Percentiles rank a stretch among this genome's conserved stretches.
Evolutionary conservation across 2,888 invertebrate species (phyloP).

Genomic region (Biston stratarius): DNA sequence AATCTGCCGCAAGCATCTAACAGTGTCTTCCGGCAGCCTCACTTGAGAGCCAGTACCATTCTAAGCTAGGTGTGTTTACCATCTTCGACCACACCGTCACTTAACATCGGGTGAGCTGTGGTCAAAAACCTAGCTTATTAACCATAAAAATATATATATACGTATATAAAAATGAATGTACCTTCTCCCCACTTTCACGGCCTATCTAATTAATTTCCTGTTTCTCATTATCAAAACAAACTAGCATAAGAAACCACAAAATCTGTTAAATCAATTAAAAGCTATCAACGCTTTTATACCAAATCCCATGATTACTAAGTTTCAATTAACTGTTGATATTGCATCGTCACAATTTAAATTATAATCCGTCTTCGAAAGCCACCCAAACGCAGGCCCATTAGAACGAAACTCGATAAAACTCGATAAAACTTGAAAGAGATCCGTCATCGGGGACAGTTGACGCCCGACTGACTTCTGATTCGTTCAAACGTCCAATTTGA

Average conservation of each 20-base stretch:
- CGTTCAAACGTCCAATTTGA: slow-evolving; percentile 74
- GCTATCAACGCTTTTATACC: slow-evolving; percentile 34
- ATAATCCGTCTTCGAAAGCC: slow-evolving; percentile 57
- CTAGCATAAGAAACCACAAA: slow-evolving; percentile 28
- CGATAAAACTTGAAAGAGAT: slow-evolving; percentile 51
- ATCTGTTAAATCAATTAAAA: slow-evolving; percentile 38
- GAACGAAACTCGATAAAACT: slow-evolving; percentile 55
- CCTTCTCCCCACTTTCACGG: not conserved
- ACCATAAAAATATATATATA: no score
- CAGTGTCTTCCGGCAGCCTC: no score
- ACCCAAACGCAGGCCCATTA: slow-evolving; percentile 62
- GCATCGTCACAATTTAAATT: slow-evolving; percentile 49
- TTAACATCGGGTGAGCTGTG: no score
- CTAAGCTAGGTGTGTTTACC: no score
- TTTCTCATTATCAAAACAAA: slow-evolving; percentile 18
- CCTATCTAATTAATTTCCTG: not conserved
- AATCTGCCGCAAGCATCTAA: no score
- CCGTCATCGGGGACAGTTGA: slow-evolving; percentile 54
- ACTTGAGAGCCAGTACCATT: no score
- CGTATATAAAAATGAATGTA: no score
- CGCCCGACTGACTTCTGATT: slow-evolving; percentile 70
- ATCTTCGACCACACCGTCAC: no score
- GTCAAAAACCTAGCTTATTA: no score
- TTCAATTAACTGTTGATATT: slow-evolving; percentile 64
- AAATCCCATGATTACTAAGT: slow-evolving; percentile 54